Percentiles rank a stretch among this genome's conserved stretches.
These are phyloP conservation scores for Bradypodion ventrale DNA, from an alignment of 2,797 vertebrate species.

Conservation along the genomic window DNA sequence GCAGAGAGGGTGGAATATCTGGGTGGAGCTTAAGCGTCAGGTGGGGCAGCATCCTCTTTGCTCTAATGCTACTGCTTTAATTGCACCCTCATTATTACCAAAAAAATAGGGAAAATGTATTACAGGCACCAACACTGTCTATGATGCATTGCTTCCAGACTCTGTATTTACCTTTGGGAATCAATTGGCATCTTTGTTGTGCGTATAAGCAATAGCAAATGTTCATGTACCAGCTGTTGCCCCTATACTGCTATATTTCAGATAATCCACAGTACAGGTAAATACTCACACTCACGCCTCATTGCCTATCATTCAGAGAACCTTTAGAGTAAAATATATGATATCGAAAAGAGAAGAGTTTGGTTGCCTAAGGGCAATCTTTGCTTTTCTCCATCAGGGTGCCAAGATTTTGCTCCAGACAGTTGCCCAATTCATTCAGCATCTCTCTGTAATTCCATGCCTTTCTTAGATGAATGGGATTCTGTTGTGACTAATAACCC, in stretches of 20 bases:
- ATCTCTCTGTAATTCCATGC: neutral
- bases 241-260: neutral
- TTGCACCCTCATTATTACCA: too few relatives aligned
- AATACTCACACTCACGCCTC: neutral
- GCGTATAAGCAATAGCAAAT: neutral
- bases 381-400: neutral
- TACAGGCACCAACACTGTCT: too few relatives aligned
- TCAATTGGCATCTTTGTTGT: neutral
- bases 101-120: too few relatives aligned
- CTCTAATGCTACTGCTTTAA: too few relatives aligned
- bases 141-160: neutral
- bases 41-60: too few relatives aligned
- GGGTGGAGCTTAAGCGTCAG: too few relatives aligned
- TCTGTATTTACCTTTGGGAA: neutral
- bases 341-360: neutral
- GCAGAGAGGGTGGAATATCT: too few relatives aligned
- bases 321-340: conserved; percentile 26
- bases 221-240: too few relatives aligned
- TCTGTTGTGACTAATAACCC: conserved; percentile 22
- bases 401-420: neutral
- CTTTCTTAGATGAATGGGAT: conserved; percentile 37
- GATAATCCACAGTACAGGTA: neutral
- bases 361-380: conserved; percentile 2
- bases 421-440: conserved; percentile 12
- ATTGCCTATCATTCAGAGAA: conserved; percentile 12